Percentiles rank a stretch among this genome's conserved stretches.
Evolutionary conservation across 37 sponge, comb jelly and placozoan species (phyloP).

Genomic region (Lycopodina hypogea): DNA sequence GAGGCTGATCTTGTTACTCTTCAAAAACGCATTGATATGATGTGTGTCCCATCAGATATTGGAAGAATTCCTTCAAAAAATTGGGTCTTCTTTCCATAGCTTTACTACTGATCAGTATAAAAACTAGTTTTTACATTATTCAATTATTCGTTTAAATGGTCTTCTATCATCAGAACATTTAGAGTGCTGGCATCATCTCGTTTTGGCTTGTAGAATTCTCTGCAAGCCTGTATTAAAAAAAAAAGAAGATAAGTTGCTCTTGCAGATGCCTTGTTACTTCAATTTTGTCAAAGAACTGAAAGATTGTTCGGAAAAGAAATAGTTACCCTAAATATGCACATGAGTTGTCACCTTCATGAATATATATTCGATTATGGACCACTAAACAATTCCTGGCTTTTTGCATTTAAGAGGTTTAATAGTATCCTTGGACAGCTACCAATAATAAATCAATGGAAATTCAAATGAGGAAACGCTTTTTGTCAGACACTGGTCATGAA

Average conservation of each 20-base stretch:
- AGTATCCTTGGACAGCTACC: constrained; percentile 32
- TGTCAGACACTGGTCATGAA: not conserved
- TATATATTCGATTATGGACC: constrained; percentile 46
- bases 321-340: constrained; percentile 51
- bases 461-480: constrained; percentile 8
- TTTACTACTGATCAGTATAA: constrained; percentile 67
- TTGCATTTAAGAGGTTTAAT: constrained; percentile 46
- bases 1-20: not conserved
- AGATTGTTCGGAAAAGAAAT: constrained; percentile 13
- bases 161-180: constrained; percentile 36
- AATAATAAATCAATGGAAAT: constrained; percentile 26
- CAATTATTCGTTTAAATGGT: constrained; percentile 19
- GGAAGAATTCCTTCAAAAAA: constrained; percentile 57
- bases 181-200: constrained; percentile 54
- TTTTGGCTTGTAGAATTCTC: constrained; percentile 47
- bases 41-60: constrained; percentile 42
- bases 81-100: constrained; percentile 8
- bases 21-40: constrained; percentile 13
- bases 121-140: constrained; percentile 49
- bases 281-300: constrained; percentile 39
- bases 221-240: too few relatives aligned
- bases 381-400: constrained; percentile 31
- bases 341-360: constrained; percentile 32
- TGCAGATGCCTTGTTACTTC: constrained; percentile 37
- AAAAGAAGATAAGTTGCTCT: constrained; percentile 9